Evolutionary conservation across 2,888 invertebrate genomes (phyloP).

Genomic region (Cancer borealis): DNA sequence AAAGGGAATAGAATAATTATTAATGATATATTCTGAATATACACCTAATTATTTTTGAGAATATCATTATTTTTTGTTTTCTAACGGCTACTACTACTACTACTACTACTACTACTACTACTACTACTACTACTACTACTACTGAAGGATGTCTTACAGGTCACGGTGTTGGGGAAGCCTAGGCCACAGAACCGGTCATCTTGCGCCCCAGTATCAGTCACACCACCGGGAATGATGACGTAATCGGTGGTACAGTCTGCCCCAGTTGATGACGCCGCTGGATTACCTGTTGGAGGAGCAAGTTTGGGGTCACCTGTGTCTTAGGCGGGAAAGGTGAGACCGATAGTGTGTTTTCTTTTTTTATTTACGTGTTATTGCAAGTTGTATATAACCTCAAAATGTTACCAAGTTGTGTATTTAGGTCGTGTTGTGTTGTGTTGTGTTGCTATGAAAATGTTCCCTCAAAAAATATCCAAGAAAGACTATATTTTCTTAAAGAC

Average conservation of each 20-base stretch:
- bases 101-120: conserved; percentile 77
- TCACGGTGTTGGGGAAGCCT: conserved; percentile 84
- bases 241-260: conserved; percentile 86
- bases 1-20: too few species aligned
- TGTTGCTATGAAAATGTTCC: too few species aligned
- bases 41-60: background rate
- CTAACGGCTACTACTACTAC: conserved; percentile 77
- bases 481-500: too few species aligned
- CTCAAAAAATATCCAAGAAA: too few species aligned
- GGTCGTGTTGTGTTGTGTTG: too few species aligned
- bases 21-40: too few species aligned
- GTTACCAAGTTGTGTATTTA: background rate
- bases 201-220: conserved; percentile 71
- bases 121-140: conserved; percentile 77
- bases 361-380: background rate
- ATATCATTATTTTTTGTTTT: background rate
- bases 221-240: conserved; percentile 84
- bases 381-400: background rate
- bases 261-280: background rate
- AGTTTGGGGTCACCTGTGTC: background rate
- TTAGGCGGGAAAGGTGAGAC: background rate
- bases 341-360: background rate
- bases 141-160: conserved; percentile 81
- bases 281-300: conserved; percentile 39
- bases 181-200: conserved; percentile 88